phyloP scores from a whole-genome alignment of 1,140 invertebrate genomes.

The Diorhabda sublineata region DNA sequence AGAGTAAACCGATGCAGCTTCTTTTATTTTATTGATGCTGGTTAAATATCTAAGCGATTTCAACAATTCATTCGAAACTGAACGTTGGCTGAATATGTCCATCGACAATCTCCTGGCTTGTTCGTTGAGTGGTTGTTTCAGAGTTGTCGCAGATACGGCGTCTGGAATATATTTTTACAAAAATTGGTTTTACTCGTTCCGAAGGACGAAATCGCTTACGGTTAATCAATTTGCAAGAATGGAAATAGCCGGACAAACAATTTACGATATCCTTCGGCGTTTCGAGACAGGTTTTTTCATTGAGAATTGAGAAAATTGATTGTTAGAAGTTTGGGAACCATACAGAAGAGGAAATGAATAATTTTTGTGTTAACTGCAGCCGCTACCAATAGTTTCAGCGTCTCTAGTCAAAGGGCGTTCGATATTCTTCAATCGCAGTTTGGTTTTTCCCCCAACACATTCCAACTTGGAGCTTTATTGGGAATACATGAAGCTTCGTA shows the following conservation, averaged over 20 bases:
- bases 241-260: no score
- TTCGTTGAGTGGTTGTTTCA: constrained; percentile 27
- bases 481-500: no score
- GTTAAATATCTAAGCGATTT: constrained; percentile 37
- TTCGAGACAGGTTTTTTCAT: background rate
- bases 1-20: constrained; percentile 23
- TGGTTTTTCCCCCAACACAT: no score
- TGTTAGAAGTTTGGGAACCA: no score
- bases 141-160: constrained; percentile 27
- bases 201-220: background rate
- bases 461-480: no score
- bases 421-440: no score
- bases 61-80: constrained; percentile 37
- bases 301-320: no score
- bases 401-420: no score
- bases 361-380: no score
- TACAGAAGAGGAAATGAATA: no score
- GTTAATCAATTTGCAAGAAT: background rate
- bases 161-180: constrained; percentile 15
- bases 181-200: background rate
- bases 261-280: no score
- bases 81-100: constrained; percentile 38
- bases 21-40: constrained; percentile 34
- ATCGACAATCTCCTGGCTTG: constrained; percentile 30
- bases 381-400: no score